These are phyloP conservation scores for Crotalus viridis DNA, from an alignment of 2,113 vertebrate genomes.

Conservation along the genomic window DNA sequence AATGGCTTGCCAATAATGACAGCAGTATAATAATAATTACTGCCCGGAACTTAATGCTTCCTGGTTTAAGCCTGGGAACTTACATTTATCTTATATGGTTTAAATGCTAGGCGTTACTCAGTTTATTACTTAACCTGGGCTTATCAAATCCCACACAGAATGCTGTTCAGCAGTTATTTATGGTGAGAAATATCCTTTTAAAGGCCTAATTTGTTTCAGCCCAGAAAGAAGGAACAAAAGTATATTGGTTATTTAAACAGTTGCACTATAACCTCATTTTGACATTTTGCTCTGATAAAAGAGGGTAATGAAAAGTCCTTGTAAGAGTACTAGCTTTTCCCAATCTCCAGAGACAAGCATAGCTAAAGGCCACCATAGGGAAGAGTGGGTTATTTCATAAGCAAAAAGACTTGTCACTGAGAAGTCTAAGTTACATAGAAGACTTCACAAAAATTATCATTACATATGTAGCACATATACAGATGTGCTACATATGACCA, in stretches of 20 bases:
- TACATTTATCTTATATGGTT: slow-evolving; percentile 3
- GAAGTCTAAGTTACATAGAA: background rate
- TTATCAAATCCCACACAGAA: slow-evolving; percentile 13
- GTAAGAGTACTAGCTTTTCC: background rate
- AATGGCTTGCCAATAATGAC: background rate
- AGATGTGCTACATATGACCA: background rate
- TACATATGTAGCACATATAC: background rate
- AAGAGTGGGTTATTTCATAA: background rate
- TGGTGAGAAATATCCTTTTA: background rate
- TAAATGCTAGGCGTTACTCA: slow-evolving; percentile 32
- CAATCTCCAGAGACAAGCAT: background rate
- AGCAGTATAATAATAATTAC: slow-evolving; percentile 2
- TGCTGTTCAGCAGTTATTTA: background rate
- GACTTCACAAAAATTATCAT: background rate
- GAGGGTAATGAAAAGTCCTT: background rate
- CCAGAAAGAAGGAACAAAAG: background rate
- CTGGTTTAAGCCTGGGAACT: background rate
- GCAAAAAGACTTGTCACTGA: background rate
- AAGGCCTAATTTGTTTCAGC: slow-evolving; percentile 3
- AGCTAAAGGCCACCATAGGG: background rate
- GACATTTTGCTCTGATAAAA: background rate
- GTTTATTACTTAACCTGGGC: background rate
- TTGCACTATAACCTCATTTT: background rate
- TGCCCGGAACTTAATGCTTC: background rate
- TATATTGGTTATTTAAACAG: background rate